Base-by-base conservation (phyloP, 2,888 invertebrate genomes). In the Schizotus pectinicornis region DNA sequence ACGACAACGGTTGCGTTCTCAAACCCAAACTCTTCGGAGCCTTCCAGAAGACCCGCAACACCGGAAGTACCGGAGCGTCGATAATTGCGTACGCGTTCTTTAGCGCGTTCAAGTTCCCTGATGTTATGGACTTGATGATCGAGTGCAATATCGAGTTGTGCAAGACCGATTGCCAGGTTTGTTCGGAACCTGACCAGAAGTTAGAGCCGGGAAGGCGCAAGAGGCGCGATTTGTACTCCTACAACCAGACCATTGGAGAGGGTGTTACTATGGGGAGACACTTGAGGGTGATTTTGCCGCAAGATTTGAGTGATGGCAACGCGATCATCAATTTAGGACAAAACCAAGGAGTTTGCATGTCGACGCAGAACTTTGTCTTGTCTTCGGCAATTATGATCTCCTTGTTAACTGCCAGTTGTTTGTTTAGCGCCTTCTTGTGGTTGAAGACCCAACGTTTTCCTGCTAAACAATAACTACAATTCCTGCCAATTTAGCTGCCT, bases 121-220 rank as follows among this genome's bases (percentile, higher is more conserved):
- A 92, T 71, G 87, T 90, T 43, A 91, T 91, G 89, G 92, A 92
- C 68, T 80, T 92, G 45, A 88, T 88, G 65, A 86, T 92, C 56
- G 91, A 92, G 75, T 92, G 92, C 70, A 91, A 91, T 62, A 88
- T 92, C 0, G 92, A 92, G 72, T 79, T 92, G 0, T 92, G 92
- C 73, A 92, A 92, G 79, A 88, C 87, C 8, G 87, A 89, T 67
- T 92, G 92, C 70, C 88, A 89, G 56, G 84, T 87, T 31, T 92
- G 92, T 68, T 85, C 89, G 0, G 85, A 85, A 62, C 83, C 85
- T 32, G 77, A 83, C 68, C 88, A 88, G 63, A 86, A 86, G 71
- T 77, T 83, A 39, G 83, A 83, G 46, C 84, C 84, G 1, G 81
- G 81, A 7, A 75, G 77, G 33, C 74, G 81, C 48, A 74, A 80